Evolutionary conservation across 2,797 vertebrate genomes (phyloP).

Genomic region (Coregonus ussuriensis): DNA sequence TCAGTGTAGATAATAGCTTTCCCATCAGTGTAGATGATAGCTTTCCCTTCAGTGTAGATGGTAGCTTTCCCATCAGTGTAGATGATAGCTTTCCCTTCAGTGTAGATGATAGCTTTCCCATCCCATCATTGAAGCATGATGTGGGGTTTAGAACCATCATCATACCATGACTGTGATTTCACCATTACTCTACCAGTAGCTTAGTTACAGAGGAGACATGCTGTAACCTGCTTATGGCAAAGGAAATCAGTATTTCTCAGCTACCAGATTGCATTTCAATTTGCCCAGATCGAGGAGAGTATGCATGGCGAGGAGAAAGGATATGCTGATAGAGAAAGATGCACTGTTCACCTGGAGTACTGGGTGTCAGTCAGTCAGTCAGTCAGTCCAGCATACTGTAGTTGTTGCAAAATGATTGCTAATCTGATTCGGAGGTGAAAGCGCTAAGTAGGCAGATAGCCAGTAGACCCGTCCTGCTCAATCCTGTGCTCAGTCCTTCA

Average conservation of each 20-base stretch:
- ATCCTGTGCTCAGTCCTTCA: not conserved
- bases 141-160: slow-evolving; percentile 46
- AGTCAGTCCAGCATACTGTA: not conserved
- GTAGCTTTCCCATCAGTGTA: no score
- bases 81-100: no score
- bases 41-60: no score
- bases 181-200: slow-evolving; percentile 32
- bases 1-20: no score
- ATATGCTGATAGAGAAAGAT: not conserved
- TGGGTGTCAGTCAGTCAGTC: not conserved
- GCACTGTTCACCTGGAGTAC: no score
- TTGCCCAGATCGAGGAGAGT: slow-evolving; percentile 34
- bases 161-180: slow-evolving; percentile 57
- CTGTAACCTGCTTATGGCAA: slow-evolving; percentile 45
- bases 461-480: not conserved
- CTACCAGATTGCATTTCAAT: slow-evolving; percentile 33
- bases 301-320: slow-evolving; percentile 20
- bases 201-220: slow-evolving; percentile 49
- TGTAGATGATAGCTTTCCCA: slow-evolving; percentile 1
- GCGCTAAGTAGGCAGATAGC: not conserved
- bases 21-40: no score
- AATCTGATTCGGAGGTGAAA: not conserved
- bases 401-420: slow-evolving; percentile 4
- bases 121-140: slow-evolving; percentile 3
- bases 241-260: slow-evolving; percentile 23